These are phyloP conservation scores for Drosophila paranaensis DNA, from an alignment of 2,888 invertebrate genomes.

Conservation along the genomic window DNA sequence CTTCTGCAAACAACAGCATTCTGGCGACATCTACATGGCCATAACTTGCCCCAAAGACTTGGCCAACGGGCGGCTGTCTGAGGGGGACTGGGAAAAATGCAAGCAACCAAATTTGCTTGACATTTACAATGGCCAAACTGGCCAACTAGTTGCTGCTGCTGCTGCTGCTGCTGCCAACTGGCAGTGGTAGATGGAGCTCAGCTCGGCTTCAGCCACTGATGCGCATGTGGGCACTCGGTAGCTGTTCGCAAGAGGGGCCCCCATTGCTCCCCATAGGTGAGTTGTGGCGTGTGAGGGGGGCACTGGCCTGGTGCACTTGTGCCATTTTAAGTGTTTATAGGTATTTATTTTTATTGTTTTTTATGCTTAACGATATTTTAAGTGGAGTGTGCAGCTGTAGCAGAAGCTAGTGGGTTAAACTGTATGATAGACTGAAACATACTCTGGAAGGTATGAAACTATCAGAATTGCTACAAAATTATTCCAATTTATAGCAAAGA, in stretches of 20 bases:
- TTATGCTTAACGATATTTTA: conserved; percentile 79
- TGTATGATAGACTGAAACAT: conserved; percentile 2
- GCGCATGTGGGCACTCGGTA: conserved; percentile 25
- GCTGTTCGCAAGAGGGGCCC: background rate
- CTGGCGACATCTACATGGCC: conserved; percentile 60
- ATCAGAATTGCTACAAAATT: background rate
- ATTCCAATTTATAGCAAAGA: background rate
- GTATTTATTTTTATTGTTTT: conserved; percentile 78
- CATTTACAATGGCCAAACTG: conserved; percentile 76
- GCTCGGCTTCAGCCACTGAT: conserved; percentile 22
- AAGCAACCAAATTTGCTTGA: conserved; percentile 74
- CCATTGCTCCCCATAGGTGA: conserved; percentile 2
- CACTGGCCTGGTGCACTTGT: conserved; percentile 45
- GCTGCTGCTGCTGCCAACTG: conserved; percentile 43
- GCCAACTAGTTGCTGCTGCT: conserved; percentile 52
- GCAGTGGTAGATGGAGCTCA: conserved; percentile 16
- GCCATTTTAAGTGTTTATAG: conserved; percentile 81
- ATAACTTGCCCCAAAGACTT: conserved; percentile 45
- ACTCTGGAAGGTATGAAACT: background rate
- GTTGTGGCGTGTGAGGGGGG: conserved; percentile 3
- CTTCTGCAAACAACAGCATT: conserved; percentile 45
- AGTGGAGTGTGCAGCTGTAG: conserved; percentile 65
- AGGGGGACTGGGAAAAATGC: conserved; percentile 46
- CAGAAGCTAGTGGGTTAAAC: conserved; percentile 21
- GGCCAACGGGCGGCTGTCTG: background rate